Conservation (phyloP, 2,888 invertebrate species). For the Hirtodrosophila trivittata region DNA sequence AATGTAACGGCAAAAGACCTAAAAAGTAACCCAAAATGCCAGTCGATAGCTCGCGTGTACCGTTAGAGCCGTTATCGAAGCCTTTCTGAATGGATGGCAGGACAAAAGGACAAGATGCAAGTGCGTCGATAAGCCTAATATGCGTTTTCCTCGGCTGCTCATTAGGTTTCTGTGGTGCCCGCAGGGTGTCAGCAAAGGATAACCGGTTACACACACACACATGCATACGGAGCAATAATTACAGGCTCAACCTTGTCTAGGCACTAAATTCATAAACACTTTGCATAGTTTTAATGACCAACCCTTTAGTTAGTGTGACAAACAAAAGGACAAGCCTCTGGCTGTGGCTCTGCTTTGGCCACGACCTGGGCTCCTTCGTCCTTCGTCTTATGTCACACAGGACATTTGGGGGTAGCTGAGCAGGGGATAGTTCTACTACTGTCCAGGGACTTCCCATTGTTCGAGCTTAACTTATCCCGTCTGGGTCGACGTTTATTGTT, state of each 20-base stretch:
- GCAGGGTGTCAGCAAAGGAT: conserved; percentile 34
- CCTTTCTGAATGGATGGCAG: conserved; percentile 56
- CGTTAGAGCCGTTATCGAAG: conserved; percentile 61
- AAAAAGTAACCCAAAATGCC: conserved; percentile 47
- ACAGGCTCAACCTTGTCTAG: conserved; percentile 35
- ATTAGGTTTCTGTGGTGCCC: conserved; percentile 66
- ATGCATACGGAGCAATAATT: conserved; percentile 59
- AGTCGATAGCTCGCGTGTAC: conserved; percentile 24
- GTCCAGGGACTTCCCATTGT: conserved; percentile 45
- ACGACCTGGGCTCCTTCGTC: conserved; percentile 39
- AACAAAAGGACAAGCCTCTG: conserved; percentile 64
- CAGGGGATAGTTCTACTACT: conserved; percentile 1
- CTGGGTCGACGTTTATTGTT: conserved; percentile 54
- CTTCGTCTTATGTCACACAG: conserved; percentile 23
- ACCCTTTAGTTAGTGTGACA: conserved; percentile 59
- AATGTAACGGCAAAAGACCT: conserved; percentile 55
- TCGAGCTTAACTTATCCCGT: conserved; percentile 37
- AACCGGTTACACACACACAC: conserved; percentile 51
- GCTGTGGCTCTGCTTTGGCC: conserved; percentile 20
- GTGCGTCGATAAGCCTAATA: conserved; percentile 72
- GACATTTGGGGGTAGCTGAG: conserved; percentile 17
- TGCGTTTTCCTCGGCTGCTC: conserved; percentile 79
- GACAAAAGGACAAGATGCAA: conserved; percentile 62
- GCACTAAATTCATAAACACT: conserved; percentile 80
- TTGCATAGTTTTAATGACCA: conserved; percentile 70